phyloP scores from a whole-genome alignment of 2,113 vertebrate species.

The Bostrychus sinensis region DNA sequence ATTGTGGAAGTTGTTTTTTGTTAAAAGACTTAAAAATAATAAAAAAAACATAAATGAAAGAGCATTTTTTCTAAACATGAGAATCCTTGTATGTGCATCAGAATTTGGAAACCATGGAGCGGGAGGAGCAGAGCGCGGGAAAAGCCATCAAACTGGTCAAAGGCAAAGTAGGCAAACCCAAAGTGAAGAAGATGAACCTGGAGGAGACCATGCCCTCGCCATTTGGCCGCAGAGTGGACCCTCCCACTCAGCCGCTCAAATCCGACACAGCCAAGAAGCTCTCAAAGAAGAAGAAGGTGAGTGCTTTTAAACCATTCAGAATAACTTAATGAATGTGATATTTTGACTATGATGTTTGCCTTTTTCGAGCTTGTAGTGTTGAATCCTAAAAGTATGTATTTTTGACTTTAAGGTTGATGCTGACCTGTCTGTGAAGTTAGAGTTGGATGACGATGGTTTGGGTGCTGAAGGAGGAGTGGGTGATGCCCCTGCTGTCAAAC shows the following conservation, averaged over 20 bases:
- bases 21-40: no score
- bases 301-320: accelerated
- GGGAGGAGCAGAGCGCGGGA: slow-evolving; percentile 85
- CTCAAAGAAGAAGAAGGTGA: slow-evolving; percentile 93
- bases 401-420: slow-evolving; percentile 80
- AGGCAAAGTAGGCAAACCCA: slow-evolving; percentile 98
- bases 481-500: slow-evolving; percentile 80
- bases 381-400: no score
- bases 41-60: neutral
- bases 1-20: no score
- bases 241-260: slow-evolving; percentile 89
- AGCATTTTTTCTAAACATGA: neutral
- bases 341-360: no score
- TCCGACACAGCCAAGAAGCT: slow-evolving; percentile 92
- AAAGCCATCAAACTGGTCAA: slow-evolving; percentile 90
- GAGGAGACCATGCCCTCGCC: slow-evolving; percentile 95
- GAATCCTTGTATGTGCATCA: slow-evolving; percentile 16
- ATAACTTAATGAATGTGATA: no score
- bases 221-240: slow-evolving; percentile 90
- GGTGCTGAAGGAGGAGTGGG: slow-evolving; percentile 73
- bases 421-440: slow-evolving; percentile 86
- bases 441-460: slow-evolving; percentile 88
- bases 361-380: no score
- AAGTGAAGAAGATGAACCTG: slow-evolving; percentile 91
- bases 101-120: slow-evolving; percentile 81